Base-by-base conservation (phyloP, 2,888 invertebrate species). In the Tipula helvola region DNA sequence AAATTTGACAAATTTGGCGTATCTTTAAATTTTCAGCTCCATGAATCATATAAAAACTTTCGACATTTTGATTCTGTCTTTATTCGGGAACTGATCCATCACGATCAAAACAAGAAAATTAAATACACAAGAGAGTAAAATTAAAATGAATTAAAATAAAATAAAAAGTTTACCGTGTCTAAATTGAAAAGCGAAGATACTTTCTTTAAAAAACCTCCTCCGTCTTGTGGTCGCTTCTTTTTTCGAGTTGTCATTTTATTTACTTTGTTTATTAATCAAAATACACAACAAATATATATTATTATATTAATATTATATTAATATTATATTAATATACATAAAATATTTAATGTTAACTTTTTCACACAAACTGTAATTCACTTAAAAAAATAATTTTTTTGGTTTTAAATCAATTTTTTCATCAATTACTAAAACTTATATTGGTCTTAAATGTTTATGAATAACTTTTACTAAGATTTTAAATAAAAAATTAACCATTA, bases 171-270 rank as follows among this genome's bases (percentile, higher is more conserved):
- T 93, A 96, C 95, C 95, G 94, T 94, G 91, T 96, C 96, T 92
- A 97, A 94, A 93, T 96, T 96, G 93, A 96, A 96, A 89, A 96
- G 93, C 89, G 96, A 96, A 89, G 96, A 96, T 89, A 96, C 96
- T 93, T 96, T 97, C 93, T 96, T 96, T 91, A 96, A 95, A 92
- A 97, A 96, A 92, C 96, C 94, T 87, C 91, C 89, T 87, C 91
- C 93, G 89, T 93, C 94, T 90, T 94, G 94, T 89, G 94, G 93
- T 90, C 93, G 93, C 92, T 94, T 94, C 92, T 94, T 95, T 90
- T 94, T 93, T 89, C 94, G 92, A 87, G 94, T 93, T 88, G 95
- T 94, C 94, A 95, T 94, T 85, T 85, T 28, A 39, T 84, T 87
- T 5, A 7, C 39, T 84, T 85, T 41, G 1, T 84, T 8, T 36